Conservation (phyloP, 2,888 invertebrate species). For the Gymnoscelis rufifasciata region DNA sequence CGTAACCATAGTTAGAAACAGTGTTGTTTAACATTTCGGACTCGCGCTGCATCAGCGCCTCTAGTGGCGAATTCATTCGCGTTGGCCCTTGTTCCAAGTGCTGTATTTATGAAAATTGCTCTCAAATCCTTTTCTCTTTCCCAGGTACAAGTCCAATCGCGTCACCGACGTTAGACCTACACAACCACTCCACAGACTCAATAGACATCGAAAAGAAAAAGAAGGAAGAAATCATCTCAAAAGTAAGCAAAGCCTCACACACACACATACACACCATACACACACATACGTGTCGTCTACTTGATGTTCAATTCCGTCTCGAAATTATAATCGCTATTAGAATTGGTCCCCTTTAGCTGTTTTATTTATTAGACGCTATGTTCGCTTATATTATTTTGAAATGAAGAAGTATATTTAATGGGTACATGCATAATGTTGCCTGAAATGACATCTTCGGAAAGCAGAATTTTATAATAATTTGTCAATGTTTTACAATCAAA, state of each 20-base stretch:
- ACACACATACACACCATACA: conserved; percentile 36
- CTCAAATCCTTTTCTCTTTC: background rate
- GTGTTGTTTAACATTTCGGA: no score
- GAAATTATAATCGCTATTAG: conserved; percentile 42
- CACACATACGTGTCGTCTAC: conserved; percentile 46
- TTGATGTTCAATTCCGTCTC: conserved; percentile 34
- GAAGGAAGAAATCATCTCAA: conserved; percentile 79
- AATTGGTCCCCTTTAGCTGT: conserved; percentile 46
- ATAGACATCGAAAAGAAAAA: conserved; percentile 84
- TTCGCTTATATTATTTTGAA: conserved; percentile 18
- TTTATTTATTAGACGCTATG: conserved; percentile 16
- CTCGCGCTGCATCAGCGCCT: no score
- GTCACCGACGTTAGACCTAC: conserved; percentile 82
- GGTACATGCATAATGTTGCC: conserved; percentile 29
- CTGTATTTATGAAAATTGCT: background rate
- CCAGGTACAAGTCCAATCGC: conserved; percentile 86
- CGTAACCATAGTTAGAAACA: no score
- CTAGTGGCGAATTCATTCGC: no score
- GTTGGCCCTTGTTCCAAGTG: no score
- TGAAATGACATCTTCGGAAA: conserved; percentile 25
- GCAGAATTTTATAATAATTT: conserved; percentile 18
- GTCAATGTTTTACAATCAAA: conserved; percentile 21
- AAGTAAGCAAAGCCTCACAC: conserved; percentile 49
- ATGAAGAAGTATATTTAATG: conserved; percentile 22
- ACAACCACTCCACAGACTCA: conserved; percentile 90